Percentiles rank a stretch among this genome's conserved stretches.
phyloP scores from a whole-genome alignment of 2,113 vertebrate species.

The Willisornis vidua region DNA sequence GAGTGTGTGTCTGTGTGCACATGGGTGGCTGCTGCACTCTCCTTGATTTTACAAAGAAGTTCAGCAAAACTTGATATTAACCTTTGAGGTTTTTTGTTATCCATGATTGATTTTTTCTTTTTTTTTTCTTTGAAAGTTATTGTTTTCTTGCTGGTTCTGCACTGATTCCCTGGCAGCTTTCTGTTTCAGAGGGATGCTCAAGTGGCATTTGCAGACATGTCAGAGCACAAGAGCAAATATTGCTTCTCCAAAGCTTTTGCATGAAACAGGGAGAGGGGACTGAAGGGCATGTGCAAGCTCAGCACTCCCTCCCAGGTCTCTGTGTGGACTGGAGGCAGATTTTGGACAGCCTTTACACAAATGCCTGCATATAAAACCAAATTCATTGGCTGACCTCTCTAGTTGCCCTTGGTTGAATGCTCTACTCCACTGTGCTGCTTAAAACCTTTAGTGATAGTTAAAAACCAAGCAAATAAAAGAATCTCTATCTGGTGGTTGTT shows the following conservation, averaged over 20 bases:
- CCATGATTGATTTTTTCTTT: background rate
- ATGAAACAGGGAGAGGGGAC: background rate
- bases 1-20: rapidly evolving
- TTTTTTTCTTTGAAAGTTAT: background rate
- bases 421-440: background rate
- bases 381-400: background rate
- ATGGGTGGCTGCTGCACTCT: background rate
- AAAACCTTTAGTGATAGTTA: background rate
- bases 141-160: background rate
- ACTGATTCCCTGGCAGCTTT: background rate
- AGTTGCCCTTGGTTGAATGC: background rate
- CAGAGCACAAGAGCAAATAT: rapidly evolving
- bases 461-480: background rate
- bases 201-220: background rate
- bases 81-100: background rate
- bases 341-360: background rate
- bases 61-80: background rate
- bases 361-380: background rate
- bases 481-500: background rate
- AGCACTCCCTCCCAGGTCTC: background rate
- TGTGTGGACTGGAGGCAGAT: background rate
- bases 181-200: background rate
- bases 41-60: background rate
- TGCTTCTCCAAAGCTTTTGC: background rate
- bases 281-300: background rate